Conservation (phyloP, 1,140 invertebrate species). For the Drosophila varians region DNA sequence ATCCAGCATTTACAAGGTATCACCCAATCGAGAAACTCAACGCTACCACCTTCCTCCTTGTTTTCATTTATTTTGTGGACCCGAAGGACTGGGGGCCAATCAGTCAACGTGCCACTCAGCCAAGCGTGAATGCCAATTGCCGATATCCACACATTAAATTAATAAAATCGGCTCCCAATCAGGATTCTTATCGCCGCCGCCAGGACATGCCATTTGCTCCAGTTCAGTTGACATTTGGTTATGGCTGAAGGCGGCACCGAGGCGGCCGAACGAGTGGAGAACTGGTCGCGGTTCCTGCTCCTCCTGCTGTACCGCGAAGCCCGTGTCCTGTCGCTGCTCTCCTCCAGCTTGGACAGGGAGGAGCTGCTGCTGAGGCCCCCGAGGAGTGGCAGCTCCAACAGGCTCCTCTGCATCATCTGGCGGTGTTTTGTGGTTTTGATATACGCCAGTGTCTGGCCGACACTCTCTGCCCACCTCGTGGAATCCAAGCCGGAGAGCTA, state of each 20-base stretch:
- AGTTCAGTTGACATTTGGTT: constrained; percentile 36
- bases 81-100: constrained; percentile 44
- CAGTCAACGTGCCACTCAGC: constrained; percentile 75
- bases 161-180: constrained; percentile 70
- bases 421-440: constrained; percentile 48
- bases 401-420: constrained; percentile 41
- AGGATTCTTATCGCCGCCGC: constrained; percentile 36
- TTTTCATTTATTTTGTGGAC: not conserved
- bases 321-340: constrained; percentile 46
- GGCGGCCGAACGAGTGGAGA: constrained; percentile 24
- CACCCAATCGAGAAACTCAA: not conserved
- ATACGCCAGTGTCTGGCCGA: constrained; percentile 33
- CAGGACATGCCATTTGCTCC: constrained; percentile 50
- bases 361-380: constrained; percentile 29
- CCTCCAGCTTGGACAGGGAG: constrained; percentile 27
- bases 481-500: constrained; percentile 27
- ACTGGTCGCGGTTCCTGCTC: constrained; percentile 43
- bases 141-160: constrained; percentile 80
- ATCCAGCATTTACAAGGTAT: not conserved
- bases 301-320: constrained; percentile 45
- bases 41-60: not conserved
- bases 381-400: constrained; percentile 30
- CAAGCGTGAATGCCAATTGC: constrained; percentile 78
- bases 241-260: constrained; percentile 28
- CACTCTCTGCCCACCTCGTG: constrained; percentile 4